Base-by-base conservation (phyloP, 1,140 invertebrate genomes). In the Pemphigus obesinymphae region DNA sequence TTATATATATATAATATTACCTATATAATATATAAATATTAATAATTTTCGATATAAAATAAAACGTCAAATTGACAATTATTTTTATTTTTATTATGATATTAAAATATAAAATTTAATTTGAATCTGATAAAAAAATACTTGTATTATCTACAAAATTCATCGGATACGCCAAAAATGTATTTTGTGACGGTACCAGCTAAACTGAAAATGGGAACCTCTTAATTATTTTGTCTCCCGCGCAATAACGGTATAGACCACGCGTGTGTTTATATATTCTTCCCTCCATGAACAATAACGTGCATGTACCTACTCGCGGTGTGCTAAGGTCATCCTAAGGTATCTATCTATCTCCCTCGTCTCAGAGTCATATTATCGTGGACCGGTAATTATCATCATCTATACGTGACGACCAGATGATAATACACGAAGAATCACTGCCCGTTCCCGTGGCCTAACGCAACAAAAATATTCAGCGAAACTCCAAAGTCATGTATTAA, bases 401-500 rank as follows among this genome's bases (percentile, higher is more conserved):
- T 78, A 78, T 61, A 78, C 75, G 75, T 78, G 75, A 78, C 75
- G 75, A 78, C 48, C 53, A 2, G 75, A 78, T 78, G 48, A 78
- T 78, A 78, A 78, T 78, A 78, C 75, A 37, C 23, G 50, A 78
- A 40, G 50, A 78, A 78, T 58, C 37, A 58, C 75, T 78, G 31
- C 50, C 53, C 75, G 15, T 80, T 63, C 34, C 4, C 17, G 37
- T 45, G 53, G 55, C 26, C 76, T 78, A 78, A 58, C n/a, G n/a
- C 76, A 45, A 80, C 76, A 26, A 45, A 63, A 80, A 80, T 63
- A 80, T 80, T 80, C 55, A 43, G 76, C 40, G 45, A 80, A 76
- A 80, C 50, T 29, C 37, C 55, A 11, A 43, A 63, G 55, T 55
- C 76, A 63, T 80, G 76, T 78, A 80, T 80, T 80, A 80, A 80